Conservation (phyloP, 2,888 invertebrate genomes). For the Dynastes grantii region DNA sequence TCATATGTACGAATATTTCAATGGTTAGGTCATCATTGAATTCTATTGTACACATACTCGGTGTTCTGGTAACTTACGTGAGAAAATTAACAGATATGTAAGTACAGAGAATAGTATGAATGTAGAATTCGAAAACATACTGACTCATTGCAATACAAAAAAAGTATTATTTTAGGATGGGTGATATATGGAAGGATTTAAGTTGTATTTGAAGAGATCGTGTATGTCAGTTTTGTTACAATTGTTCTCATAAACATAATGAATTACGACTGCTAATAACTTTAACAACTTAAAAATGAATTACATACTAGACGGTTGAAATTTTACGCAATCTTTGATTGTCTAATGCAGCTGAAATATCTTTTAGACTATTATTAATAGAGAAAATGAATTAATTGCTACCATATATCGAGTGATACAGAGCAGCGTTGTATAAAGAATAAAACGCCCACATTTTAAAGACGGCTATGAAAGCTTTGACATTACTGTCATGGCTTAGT, state of each 20-base stretch:
- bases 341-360: slow-evolving; percentile 29
- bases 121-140: slow-evolving; percentile 22
- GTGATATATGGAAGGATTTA: neutral
- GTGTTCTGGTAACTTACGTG: slow-evolving; percentile 30
- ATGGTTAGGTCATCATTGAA: slow-evolving; percentile 42
- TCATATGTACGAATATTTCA: slow-evolving; percentile 37
- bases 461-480: slow-evolving; percentile 53
- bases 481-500: slow-evolving; percentile 52
- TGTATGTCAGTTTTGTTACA: neutral
- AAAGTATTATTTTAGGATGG: slow-evolving; percentile 10
- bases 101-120: slow-evolving; percentile 4
- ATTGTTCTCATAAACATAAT: neutral
- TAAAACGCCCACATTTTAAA: slow-evolving; percentile 54
- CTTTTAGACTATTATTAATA: slow-evolving; percentile 49
- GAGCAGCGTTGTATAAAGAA: slow-evolving; percentile 51
- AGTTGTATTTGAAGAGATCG: neutral
- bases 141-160: slow-evolving; percentile 3
- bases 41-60: neutral
- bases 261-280: slow-evolving; percentile 21
- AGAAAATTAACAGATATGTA: slow-evolving; percentile 31
- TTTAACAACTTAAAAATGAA: slow-evolving; percentile 32
- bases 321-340: slow-evolving; percentile 39
- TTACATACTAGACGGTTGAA: slow-evolving; percentile 13
- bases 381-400: slow-evolving; percentile 55
- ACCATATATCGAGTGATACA: slow-evolving; percentile 48